A percentile compares a stretch with the other conserved stretches of the same genome.
Conservation (phyloP, 1,140 invertebrate species). For the Heliconius hermathena region DNA sequence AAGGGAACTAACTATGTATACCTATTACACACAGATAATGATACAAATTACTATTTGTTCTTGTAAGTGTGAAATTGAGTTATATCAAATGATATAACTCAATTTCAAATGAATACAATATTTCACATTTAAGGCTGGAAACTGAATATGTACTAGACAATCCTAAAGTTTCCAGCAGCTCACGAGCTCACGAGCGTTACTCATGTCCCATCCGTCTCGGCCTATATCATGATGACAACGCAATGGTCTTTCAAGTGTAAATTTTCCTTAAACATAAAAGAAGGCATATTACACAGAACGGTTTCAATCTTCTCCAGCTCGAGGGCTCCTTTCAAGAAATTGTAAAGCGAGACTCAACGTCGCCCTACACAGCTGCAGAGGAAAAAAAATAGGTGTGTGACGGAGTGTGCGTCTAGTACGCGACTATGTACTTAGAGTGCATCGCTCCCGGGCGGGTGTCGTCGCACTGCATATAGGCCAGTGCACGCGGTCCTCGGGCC, state of each 20-base stretch:
- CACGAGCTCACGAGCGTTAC: neutral
- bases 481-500: conserved; percentile 74
- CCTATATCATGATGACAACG: conserved; percentile 28
- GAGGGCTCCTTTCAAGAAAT: conserved; percentile 69
- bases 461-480: conserved; percentile 81
- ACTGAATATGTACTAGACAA: neutral
- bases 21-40: too few species aligned
- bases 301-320: conserved; percentile 69
- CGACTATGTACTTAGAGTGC: conserved; percentile 76
- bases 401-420: conserved; percentile 74
- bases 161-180: neutral
- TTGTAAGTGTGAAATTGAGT: neutral
- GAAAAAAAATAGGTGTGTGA: conserved; percentile 74
- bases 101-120: neutral
- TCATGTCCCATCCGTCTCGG: conserved; percentile 17
- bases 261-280: conserved; percentile 49
- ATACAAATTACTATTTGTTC: too few species aligned
- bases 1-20: too few species aligned
- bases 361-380: conserved; percentile 64
- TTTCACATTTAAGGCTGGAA: neutral
- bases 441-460: conserved; percentile 79
- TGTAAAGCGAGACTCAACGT: conserved; percentile 69
- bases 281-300: conserved; percentile 47
- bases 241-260: conserved; percentile 43
- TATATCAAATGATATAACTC: neutral